A percentile compares a stretch with the other conserved stretches of the same genome.
phyloP scores from a whole-genome alignment of 2,113 vertebrate species.

The Nyctibius bracteatus region DNA sequence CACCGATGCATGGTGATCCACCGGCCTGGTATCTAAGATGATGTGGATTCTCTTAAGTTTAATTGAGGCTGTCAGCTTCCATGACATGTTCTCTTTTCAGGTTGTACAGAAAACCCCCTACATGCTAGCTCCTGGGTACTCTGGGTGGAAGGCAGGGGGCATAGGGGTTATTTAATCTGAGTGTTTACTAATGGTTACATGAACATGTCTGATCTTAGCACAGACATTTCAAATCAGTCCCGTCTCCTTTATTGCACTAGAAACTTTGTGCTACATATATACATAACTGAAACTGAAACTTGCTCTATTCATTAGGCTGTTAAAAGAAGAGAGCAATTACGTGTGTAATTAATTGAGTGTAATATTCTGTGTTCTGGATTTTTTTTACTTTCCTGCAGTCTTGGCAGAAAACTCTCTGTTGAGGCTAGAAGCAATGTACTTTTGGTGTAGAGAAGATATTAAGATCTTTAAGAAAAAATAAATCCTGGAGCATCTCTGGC shows the following conservation, averaged over 20 bases:
- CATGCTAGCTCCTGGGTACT: neutral
- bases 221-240: neutral
- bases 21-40: neutral
- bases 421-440: constrained; percentile 59
- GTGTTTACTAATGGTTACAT: neutral
- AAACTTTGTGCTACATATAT: neutral
- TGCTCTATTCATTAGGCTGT: constrained; percentile 12
- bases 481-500: constrained; percentile 47
- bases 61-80: neutral
- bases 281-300: constrained; percentile 47
- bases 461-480: constrained; percentile 53
- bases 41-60: neutral
- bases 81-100: neutral
- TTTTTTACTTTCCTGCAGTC: constrained; percentile 32
- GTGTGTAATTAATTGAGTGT: constrained; percentile 45
- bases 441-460: constrained; percentile 45
- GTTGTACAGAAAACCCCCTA: neutral
- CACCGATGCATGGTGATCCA: neutral
- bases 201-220: neutral
- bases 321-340: constrained; percentile 56
- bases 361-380: constrained; percentile 41
- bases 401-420: constrained; percentile 37
- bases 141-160: neutral
- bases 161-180: neutral
- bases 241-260: neutral